Conservation (phyloP, 2,888 invertebrate genomes). For the Eupithecia insigniata region DNA sequence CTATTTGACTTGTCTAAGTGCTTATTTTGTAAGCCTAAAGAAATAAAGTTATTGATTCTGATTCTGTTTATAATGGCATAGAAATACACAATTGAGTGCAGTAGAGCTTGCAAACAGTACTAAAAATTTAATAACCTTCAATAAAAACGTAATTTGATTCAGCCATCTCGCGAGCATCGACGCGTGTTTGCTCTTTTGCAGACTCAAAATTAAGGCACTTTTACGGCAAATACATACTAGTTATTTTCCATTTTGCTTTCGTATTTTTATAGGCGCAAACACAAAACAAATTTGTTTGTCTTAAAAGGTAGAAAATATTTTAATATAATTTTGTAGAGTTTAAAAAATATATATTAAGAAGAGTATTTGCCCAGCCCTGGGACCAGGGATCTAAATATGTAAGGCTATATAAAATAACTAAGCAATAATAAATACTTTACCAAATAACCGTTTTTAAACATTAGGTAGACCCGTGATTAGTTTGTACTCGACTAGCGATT, state of each 20-base stretch:
- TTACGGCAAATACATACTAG: background rate
- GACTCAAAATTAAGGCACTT: background rate
- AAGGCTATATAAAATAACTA: too few species aligned
- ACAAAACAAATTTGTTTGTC: background rate
- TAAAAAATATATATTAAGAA: background rate
- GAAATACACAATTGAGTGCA: too few species aligned
- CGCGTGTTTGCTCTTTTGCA: background rate
- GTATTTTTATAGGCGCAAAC: background rate
- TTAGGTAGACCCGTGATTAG: background rate
- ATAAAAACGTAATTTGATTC: background rate
- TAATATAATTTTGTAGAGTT: background rate
- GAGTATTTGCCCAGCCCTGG: background rate
- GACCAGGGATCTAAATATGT: background rate
- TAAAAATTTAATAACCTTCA: too few species aligned
- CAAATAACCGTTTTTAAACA: background rate
- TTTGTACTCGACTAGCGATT: background rate
- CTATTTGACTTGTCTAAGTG: too few species aligned
- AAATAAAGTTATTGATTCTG: too few species aligned
- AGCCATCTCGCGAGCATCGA: background rate
- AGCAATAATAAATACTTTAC: background rate
- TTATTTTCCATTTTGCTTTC: conserved; percentile 1
- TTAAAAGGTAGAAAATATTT: background rate
- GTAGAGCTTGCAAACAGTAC: too few species aligned
- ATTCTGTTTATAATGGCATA: too few species aligned
- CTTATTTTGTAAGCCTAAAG: too few species aligned